Evolutionary conservation across 2,888 invertebrate genomes (phyloP).

Genomic region (Bombylius major): DNA sequence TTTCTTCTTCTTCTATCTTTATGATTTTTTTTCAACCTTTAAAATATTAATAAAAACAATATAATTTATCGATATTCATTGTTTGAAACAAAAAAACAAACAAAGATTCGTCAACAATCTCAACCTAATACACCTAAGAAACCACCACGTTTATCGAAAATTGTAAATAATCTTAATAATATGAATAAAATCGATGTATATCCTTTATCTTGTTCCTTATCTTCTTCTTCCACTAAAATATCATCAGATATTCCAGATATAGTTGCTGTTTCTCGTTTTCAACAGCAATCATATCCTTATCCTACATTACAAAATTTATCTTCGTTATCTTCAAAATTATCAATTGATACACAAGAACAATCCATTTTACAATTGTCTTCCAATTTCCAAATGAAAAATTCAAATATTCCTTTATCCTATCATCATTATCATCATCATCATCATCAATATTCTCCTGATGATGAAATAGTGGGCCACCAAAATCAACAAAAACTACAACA

Average conservation of each 20-base stretch:
- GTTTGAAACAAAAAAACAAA: not conserved
- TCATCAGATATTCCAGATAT: slow-evolving; percentile 9
- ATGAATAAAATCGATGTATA: not conserved
- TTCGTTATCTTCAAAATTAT: not conserved
- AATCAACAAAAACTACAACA: not conserved
- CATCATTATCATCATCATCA: slow-evolving; percentile 6
- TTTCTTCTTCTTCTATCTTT: too few species aligned
- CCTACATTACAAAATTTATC: not conserved
- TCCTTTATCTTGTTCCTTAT: not conserved
- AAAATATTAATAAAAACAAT: too few species aligned
- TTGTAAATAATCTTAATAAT: slow-evolving; percentile 11
- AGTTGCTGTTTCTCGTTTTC: not conserved
- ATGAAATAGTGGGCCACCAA: slow-evolving; percentile 10
- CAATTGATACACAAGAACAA: not conserved
- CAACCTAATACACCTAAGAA: slow-evolving; percentile 32
- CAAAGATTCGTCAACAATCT: slow-evolving; percentile 8
- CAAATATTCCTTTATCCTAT: not conserved
- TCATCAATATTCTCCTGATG: not conserved
- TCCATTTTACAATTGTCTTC: not conserved
- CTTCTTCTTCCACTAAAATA: not conserved
- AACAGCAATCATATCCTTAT: not conserved
- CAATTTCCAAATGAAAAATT: not conserved
- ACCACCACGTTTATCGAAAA: slow-evolving; percentile 30
- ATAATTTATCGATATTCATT: too few species aligned
- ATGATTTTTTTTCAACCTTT: too few species aligned